phyloP scores from a whole-genome alignment of 1,140 invertebrate genomes.

The Gryon sp. region DNA sequence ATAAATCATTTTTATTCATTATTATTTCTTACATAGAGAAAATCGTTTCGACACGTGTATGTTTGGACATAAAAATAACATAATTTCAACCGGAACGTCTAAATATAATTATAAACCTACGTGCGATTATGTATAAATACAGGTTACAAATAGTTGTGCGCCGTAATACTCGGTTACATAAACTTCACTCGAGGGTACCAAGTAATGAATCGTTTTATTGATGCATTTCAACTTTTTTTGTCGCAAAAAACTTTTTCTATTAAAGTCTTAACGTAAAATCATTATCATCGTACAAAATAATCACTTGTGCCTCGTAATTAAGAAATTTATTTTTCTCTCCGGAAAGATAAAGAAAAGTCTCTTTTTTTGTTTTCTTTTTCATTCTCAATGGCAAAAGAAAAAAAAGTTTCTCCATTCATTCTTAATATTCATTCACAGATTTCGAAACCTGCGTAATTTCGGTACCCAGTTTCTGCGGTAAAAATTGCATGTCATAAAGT shows the following conservation, averaged over 20 bases:
- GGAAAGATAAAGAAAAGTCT: no score
- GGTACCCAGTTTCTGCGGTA: slow-evolving; percentile 9
- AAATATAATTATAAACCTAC: slow-evolving; percentile 41
- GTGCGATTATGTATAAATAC: slow-evolving; percentile 40
- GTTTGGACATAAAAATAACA: slow-evolving; percentile 18
- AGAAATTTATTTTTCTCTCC: no score
- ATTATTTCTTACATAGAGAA: slow-evolving; percentile 12
- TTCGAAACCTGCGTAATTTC: slow-evolving; percentile 5
- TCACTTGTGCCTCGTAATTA: no score
- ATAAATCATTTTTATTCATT: slow-evolving; percentile 41
- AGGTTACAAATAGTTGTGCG: slow-evolving; percentile 38
- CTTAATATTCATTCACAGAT: slow-evolving; percentile 26
- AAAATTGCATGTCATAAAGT: slow-evolving; percentile 8
- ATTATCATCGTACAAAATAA: background rate
- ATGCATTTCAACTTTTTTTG: slow-evolving; percentile 15
- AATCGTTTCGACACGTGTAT: slow-evolving; percentile 26
- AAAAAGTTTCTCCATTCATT: slow-evolving; percentile 22
- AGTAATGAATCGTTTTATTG: slow-evolving; percentile 19
- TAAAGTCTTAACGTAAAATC: background rate
- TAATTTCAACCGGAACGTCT: slow-evolving; percentile 25
- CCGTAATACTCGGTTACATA: slow-evolving; percentile 30
- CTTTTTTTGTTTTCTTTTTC: background rate
- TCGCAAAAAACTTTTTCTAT: slow-evolving; percentile 3
- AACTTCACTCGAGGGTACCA: slow-evolving; percentile 9
- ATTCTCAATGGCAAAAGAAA: no score